Conservation (phyloP, 2,113 vertebrate species). For the Calyptomena viridis region DNA sequence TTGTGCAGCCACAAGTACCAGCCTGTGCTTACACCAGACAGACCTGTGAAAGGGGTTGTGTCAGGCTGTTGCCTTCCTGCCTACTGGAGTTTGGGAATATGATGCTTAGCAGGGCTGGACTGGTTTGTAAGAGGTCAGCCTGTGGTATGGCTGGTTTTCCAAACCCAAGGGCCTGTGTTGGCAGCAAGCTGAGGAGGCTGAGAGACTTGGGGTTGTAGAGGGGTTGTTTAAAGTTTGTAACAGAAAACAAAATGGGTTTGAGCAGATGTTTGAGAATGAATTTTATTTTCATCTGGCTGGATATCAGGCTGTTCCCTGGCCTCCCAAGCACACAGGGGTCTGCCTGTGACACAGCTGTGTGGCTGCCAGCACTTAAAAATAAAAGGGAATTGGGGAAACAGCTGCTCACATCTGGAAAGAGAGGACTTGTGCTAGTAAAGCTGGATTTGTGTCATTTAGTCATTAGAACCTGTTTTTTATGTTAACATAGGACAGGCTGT, state of each 20-base stretch:
- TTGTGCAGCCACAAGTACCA: not conserved
- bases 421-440: not conserved
- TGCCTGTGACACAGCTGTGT: not conserved
- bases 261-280: conserved; percentile 4
- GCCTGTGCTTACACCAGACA: not conserved
- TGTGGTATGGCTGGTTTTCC: not conserved
- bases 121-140: not conserved
- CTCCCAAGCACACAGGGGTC: not conserved
- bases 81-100: not conserved
- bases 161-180: not conserved
- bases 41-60: not conserved
- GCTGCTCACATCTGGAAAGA: conserved; percentile 24
- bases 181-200: not conserved
- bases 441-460: not conserved
- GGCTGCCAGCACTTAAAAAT: not conserved
- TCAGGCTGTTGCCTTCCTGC: not conserved
- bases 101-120: not conserved
- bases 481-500: not conserved
- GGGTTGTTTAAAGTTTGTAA: not conserved
- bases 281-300: not conserved
- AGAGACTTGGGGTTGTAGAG: not conserved
- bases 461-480: not conserved
- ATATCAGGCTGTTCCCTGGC: not conserved
- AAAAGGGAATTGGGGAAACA: not conserved
- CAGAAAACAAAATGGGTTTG: not conserved